These are phyloP conservation scores for Platalea minor DNA, from an alignment of 2,797 vertebrate genomes.

Conservation along the genomic window DNA sequence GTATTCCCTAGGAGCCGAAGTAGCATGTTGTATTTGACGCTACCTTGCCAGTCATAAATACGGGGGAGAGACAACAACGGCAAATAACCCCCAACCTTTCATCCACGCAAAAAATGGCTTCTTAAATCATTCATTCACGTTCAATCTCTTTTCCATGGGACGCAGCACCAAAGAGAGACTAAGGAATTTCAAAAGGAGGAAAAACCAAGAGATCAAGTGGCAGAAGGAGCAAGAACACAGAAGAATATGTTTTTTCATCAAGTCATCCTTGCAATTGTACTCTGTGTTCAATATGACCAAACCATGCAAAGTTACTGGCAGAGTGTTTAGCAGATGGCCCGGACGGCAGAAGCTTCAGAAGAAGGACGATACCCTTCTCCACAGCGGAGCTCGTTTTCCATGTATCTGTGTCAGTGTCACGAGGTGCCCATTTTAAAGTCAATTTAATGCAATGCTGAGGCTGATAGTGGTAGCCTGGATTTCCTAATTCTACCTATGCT, in stretches of 20 bases:
- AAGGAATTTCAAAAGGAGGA: background rate
- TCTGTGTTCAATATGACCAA: background rate
- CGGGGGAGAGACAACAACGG: accelerated
- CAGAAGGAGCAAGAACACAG: background rate
- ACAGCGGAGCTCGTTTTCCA: background rate
- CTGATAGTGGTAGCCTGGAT: slow-evolving; percentile 34
- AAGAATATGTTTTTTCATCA: accelerated
- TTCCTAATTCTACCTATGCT: slow-evolving; percentile 58
- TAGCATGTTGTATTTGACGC: accelerated
- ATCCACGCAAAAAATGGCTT: accelerated
- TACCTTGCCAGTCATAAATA: background rate
- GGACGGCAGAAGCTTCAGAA: background rate
- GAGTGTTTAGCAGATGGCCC: background rate
- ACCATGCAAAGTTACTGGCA: background rate
- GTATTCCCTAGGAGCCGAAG: background rate
- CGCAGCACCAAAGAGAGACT: background rate
- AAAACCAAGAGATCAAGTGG: background rate
- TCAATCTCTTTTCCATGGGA: background rate
- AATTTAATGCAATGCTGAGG: background rate
- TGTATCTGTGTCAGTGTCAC: background rate
- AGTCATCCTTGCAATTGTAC: background rate
- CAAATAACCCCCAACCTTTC: background rate
- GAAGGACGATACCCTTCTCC: background rate
- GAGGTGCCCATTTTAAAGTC: slow-evolving; percentile 11
- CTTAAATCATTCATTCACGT: background rate